Base-by-base conservation (phyloP, 2,797 vertebrate species). In the Siniperca scherzeri region DNA sequence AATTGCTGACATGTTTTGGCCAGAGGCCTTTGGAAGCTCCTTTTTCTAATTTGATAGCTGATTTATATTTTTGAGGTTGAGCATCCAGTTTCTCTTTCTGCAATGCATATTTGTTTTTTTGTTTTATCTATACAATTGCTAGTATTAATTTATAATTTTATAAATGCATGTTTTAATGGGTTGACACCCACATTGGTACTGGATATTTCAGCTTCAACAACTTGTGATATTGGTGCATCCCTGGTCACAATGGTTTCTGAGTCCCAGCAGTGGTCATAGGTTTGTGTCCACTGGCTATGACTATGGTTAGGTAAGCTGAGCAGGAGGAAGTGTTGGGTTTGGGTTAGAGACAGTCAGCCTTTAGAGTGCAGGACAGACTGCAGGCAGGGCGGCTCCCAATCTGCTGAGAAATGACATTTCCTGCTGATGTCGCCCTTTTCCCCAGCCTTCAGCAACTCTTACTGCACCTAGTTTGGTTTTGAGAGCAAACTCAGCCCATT, bases 331-430 rank as follows among this genome's bases (percentile, higher is more conserved):
- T 74, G 74, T 71, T 61, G 57, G 9, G 61, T 80, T 84, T 81
- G 36, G 38, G 11, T 77, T 1, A 25, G 60, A 88, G 81, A 87
- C 68, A 59, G 70, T 68, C 60, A 33, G 76, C 52, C 55, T 70
- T 77, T 50, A 60, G 59, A 74, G 42, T 21, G 65, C 36, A 66
- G 81, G 53, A 86, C 50, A 61, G 75, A 40, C 73, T 83, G 57
- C 70, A 85, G 85, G 70, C 72, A 52, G 66, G 36, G 50, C 82
- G 77, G 73, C 70, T 78, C 48, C 50, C 62, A 74, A 46, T 86
- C 77, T 93, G 90, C 87, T 92, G 90, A 93, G 86, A 84, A 64
- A 78, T 82, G 75, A 79, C 38, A 73, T 92, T 93, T 93, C 93
- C 70, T 93, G 91, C 92, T 92, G 88, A 93, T 87, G 82, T 72